Percentiles rank a stretch among this genome's conserved stretches.
These are phyloP conservation scores for Parotocinclus haroldoi DNA, from an alignment of 2,797 vertebrate genomes.

Conservation along the genomic window DNA sequence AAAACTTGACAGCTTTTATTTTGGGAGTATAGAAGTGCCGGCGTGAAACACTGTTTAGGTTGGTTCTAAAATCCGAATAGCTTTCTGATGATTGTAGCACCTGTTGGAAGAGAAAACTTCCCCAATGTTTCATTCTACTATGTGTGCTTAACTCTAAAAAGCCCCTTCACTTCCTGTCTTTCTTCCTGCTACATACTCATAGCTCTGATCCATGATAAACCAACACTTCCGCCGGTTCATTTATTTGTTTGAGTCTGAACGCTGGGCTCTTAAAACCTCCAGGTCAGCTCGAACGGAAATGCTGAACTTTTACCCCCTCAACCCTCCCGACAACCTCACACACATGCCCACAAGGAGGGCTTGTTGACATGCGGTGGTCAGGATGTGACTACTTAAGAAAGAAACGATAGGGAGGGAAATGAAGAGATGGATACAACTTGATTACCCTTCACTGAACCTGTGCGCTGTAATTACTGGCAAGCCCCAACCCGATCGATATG, in stretches of 20 bases:
- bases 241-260: conserved; percentile 67
- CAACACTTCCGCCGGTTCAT: conserved; percentile 66
- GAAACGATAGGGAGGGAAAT: neutral
- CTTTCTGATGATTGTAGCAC: too few relatives aligned
- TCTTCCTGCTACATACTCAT: too few relatives aligned
- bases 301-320: conserved; percentile 39
- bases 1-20: too few relatives aligned
- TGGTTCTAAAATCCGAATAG: too few relatives aligned
- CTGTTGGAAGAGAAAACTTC: too few relatives aligned
- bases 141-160: too few relatives aligned
- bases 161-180: too few relatives aligned
- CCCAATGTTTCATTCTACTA: too few relatives aligned
- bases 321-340: conserved; percentile 30
- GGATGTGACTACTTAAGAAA: conserved; percentile 30
- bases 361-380: conserved; percentile 23
- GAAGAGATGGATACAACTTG: conserved; percentile 4
- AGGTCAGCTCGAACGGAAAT: conserved; percentile 10
- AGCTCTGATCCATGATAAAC: conserved; percentile 66
- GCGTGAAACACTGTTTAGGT: too few relatives aligned
- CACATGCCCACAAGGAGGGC: conserved; percentile 13
- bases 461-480: conserved; percentile 34
- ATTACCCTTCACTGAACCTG: conserved; percentile 19
- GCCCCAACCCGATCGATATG: conserved; percentile 35
- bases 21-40: too few relatives aligned
- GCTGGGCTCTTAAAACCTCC: conserved; percentile 55